Evolutionary conservation across 1,140 invertebrate genomes (phyloP), one percentile per base, ranked within the genome.

Genomic region (Lanistes nyassanus): DNA sequence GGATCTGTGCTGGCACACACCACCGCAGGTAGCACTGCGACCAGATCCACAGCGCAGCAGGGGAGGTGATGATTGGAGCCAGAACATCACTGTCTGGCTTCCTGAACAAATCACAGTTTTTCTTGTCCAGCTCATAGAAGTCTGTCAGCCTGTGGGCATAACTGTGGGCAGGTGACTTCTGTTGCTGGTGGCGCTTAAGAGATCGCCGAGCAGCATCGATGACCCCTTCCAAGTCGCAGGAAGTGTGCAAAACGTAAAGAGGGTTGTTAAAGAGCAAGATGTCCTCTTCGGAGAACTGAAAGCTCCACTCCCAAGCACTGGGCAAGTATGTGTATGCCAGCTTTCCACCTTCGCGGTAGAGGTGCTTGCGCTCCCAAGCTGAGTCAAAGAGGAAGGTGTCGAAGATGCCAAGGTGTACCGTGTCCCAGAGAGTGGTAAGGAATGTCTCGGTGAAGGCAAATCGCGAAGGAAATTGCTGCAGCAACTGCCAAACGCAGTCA

Each of bases 361-460:
- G 91, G 74, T 88, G 90, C 34, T 70, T 56, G 31, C 84, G 74
- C 42, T 88, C 83, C 75, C 87, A 83, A 34, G 82, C 80, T 74
- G 82, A 94, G 85, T 97, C 96, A 84, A 97, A 98, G 26, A 97
- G 91, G 90, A 98, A 98, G 29, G 95, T 97, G 77, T 97, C 95
- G 86, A 97, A 97, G 47, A 97, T 91, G 39, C 95, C 94, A 81
- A 96, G 92, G 82, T 95, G 94, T 56, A 93, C 92, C 26, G 93
- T 92, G 89, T 99, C 97, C 95, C 96, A 98, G 5, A 98, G 85
- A 0, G 94, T 94, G 9, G 95, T 96, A 58, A 99, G 91, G 89
- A 97, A 97, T 0, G 94, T 96, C 90, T 98, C 95, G 7, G 95
- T 95, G 89, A 97, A 97, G 89, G 97, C 95, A 89, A 98, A 98